Base-by-base conservation (phyloP, 2,888 invertebrate genomes). In the Eristalinus aeneus region DNA sequence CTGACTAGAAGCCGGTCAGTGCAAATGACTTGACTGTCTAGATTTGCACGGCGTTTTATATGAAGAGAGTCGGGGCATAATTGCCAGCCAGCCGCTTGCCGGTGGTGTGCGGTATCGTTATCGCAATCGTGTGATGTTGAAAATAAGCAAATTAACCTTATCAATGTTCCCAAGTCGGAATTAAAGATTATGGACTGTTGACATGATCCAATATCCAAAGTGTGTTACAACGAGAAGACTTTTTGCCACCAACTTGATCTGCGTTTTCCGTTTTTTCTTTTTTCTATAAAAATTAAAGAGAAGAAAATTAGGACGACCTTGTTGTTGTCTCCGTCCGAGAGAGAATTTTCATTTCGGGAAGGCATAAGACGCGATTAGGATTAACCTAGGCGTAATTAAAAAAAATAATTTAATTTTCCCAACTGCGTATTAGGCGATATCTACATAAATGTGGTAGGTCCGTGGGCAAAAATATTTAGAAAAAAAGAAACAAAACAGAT, bases 1-100 rank as follows among this genome's bases (percentile, higher is more conserved):
- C 11, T 75, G 61, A 61, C 75, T 75, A 58, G 65, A 75, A 60
- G 67, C 68, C 85, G 69, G 76, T 73, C 76, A 76, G 64, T 73
- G 85, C 73, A 72, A 69, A 85, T 81, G 76, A 85, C 81, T 81
- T 80, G 81, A 12, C 36, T 77, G 73, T 12, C 76, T 77, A 76
- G 76, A 39, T 76, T 77, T 46, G 76, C 32, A 58, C 56, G 68
- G 64, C 69, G 68, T 85, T 85, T 85, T 85, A 80, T 80, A 80
- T 64, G 32, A 74, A 63, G 73, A 74, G 39, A 58, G 54, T 36
- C 72, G 53, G 39, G 31, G 11, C 23, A 56, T 36, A 65, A 27
- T 54, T 36, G 65, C 64, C 54, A 60, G 16, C 32, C 32, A 1
- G 61, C 34, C 56, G 54, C 32, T 39, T 2, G 61, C 34, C 56